Conservation (phyloP, 2,888 invertebrate genomes). For the Tillus elongatus region DNA sequence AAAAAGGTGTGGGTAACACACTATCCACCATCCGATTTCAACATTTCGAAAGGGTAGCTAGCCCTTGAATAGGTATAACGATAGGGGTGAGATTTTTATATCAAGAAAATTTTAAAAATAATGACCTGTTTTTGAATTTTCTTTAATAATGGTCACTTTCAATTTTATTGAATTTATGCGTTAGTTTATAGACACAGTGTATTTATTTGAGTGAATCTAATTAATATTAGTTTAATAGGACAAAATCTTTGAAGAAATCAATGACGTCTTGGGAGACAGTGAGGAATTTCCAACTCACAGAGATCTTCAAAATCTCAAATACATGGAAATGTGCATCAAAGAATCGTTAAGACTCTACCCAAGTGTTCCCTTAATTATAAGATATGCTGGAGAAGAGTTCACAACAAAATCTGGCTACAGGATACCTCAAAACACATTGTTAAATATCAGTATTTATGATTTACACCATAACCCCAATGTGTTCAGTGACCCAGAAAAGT, state of each 20-base stretch:
- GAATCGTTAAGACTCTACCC: constrained; percentile 24
- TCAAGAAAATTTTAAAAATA: no score
- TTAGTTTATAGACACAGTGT: no score
- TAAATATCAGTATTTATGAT: constrained; percentile 30
- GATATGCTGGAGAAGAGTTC: constrained; percentile 10
- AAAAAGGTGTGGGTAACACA: no score
- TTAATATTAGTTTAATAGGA: constrained; percentile 11
- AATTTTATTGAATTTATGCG: no score
- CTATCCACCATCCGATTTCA: no score
- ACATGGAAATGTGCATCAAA: constrained; percentile 21
- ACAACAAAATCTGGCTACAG: constrained; percentile 10
- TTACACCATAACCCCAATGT: constrained; percentile 41
- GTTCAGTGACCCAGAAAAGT: constrained; percentile 41
- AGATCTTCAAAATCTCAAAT: constrained; percentile 13
- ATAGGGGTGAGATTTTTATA: no score
- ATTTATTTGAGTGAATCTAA: no score
- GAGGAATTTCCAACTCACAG: constrained; percentile 12
- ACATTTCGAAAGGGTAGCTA: no score
- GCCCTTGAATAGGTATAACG: no score
- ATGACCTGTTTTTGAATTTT: no score
- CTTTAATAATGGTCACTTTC: no score
- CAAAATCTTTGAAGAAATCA: constrained; percentile 20
- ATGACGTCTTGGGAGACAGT: neutral
- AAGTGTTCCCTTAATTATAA: constrained; percentile 19
- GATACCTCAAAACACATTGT: constrained; percentile 17